These are phyloP conservation scores for Anguilla marmorata DNA, from an alignment of 2,797 vertebrate genomes.

Conservation along the genomic window DNA sequence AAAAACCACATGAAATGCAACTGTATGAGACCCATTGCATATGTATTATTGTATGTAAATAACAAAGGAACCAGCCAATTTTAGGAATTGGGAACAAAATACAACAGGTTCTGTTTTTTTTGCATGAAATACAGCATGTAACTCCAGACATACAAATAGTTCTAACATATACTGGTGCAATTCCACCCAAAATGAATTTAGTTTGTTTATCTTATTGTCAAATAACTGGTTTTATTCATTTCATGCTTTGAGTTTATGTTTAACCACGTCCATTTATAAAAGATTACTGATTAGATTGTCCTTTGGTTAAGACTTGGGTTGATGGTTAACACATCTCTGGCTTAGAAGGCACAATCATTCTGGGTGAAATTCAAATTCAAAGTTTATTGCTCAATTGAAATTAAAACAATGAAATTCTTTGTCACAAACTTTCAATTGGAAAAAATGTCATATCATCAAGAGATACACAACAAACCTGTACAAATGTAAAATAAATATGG, in stretches of 20 bases:
- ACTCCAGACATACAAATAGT: not conserved
- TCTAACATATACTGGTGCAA: not conserved
- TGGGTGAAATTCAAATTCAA: not conserved
- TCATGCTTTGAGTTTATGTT: not conserved
- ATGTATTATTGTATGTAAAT: constrained; percentile 3
- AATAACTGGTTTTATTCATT: not conserved
- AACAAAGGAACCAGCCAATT: constrained; percentile 9
- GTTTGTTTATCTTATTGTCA: not conserved
- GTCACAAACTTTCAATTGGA: not conserved
- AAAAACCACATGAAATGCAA: not conserved
- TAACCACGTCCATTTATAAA: not conserved
- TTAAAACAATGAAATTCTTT: not conserved
- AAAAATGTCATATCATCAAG: not conserved
- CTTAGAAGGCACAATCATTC: not conserved
- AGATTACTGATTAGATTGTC: not conserved
- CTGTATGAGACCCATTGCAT: not conserved
- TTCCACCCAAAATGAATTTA: not conserved
- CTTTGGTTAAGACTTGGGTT: not conserved
- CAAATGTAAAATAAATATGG: not conserved
- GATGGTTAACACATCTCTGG: not conserved
- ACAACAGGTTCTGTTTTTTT: not conserved
- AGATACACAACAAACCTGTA: not conserved
- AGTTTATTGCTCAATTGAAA: not conserved
- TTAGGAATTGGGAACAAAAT: not conserved
- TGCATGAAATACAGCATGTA: not conserved